Evolutionary conservation across 1,140 invertebrate genomes (phyloP).

Genomic region (Euwallacea similis): DNA sequence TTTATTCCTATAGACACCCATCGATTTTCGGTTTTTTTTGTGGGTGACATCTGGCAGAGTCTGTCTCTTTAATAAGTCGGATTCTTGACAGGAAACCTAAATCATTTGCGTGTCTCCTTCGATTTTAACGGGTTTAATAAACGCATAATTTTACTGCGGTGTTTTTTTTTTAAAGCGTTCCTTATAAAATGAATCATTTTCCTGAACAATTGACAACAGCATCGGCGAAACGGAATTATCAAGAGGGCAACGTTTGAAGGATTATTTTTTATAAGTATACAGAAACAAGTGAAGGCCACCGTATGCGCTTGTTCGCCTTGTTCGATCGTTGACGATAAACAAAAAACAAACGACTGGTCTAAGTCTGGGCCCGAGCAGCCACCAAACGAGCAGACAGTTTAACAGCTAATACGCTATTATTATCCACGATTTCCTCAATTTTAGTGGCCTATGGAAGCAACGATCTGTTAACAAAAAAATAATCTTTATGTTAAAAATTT

Average conservation of each 20-base stretch:
- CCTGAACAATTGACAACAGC: no score
- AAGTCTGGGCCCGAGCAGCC: neutral
- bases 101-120: conserved; percentile 19
- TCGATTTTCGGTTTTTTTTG: conserved; percentile 16
- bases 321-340: conserved; percentile 24
- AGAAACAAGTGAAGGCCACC: conserved; percentile 32
- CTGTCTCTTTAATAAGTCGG: conserved; percentile 25
- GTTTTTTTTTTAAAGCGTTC: neutral
- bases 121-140: conserved; percentile 25
- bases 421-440: no score
- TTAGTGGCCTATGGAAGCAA: no score
- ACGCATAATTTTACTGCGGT: conserved; percentile 1
- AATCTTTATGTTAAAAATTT: no score
- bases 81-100: conserved; percentile 27
- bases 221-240: neutral
- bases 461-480: no score
- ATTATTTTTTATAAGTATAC: conserved; percentile 17
- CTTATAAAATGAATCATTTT: no score
- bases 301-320: conserved; percentile 29
- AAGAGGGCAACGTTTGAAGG: conserved; percentile 1
- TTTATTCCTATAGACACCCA: conserved; percentile 16
- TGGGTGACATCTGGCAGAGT: conserved; percentile 21
- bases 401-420: no score
- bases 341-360: neutral
- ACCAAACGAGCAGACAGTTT: neutral